phyloP scores from a whole-genome alignment of 2,797 vertebrate genomes.

The Parauchenoglanis punctatus region DNA sequence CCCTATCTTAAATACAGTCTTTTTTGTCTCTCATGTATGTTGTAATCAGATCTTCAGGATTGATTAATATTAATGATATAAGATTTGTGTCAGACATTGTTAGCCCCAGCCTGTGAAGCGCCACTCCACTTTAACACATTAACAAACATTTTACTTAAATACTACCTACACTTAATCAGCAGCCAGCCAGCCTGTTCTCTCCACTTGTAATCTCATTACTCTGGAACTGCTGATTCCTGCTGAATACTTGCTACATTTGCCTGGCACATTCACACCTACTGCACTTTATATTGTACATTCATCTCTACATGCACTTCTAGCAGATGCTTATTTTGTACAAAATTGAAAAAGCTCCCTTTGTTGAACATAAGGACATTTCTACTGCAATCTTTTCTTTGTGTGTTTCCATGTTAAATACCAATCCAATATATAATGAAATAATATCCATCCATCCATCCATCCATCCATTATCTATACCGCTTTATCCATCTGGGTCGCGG shows the following conservation, averaged over 20 bases:
- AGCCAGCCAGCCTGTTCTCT: slow-evolving; percentile 1
- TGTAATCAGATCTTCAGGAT: neutral
- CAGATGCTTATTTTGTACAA: neutral
- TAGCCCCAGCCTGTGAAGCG: neutral
- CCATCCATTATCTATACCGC: too few species aligned
- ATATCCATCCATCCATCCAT: too few species aligned
- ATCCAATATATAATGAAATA: neutral
- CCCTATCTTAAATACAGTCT: neutral
- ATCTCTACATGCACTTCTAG: neutral
- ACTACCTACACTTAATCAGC: slow-evolving; percentile 17
- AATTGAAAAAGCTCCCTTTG: neutral
- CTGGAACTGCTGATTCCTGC: slow-evolving; percentile 12
- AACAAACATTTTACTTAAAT: neutral
- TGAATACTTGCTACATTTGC: neutral
- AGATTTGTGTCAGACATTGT: neutral
- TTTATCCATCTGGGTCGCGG: too few species aligned
- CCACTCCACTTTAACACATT: slow-evolving; percentile 2
- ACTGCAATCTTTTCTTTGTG: neutral
- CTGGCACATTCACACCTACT: slow-evolving; percentile 1
- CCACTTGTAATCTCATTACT: neutral
- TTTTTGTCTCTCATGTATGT: neutral
- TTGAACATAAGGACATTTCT: neutral
- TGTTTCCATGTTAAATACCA: neutral
- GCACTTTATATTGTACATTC: neutral
- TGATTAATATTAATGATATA: too few species aligned